Evolutionary conservation across 1,140 invertebrate genomes (phyloP), one percentile per base, ranked within the genome.

Genomic region (Tyrophagus putrescentiae): DNA sequence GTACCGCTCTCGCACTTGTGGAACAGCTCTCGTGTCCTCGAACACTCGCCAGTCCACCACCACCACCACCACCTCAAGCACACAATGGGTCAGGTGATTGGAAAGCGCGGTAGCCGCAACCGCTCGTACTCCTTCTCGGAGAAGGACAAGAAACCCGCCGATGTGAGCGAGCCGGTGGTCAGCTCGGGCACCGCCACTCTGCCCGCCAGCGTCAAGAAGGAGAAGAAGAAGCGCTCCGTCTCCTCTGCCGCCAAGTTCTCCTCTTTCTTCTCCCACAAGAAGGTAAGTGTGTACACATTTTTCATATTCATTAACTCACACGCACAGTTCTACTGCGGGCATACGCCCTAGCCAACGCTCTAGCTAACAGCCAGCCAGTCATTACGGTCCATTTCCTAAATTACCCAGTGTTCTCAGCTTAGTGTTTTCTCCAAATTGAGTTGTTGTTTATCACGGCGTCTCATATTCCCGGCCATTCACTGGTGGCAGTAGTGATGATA

Each of bases 181-280:
- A 27, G n/a, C 7, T 48, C 44, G n/a, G 48, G 23, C 23, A 1
- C 48, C 6, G 23, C 48, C 1, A 11, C 2, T 16, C 16, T 18
- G 18, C 6, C 45, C 6, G 18, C 6, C 18, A 27, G 18, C 18
- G 45, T 18, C 7, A 21, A 21, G 3, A 52, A 52, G 23, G 48
- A 9, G 31, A 16, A 11, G 1, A 52, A 52, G 23, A 42, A 42
- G 25, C 48, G 48, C 32, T 52, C 48, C n/a, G 48, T 52, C 13
- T 52, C 48, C n/a, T 52, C 48, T 52, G 48, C 48, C 1, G 48
- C 48, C 2, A 52, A 52, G 31, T 52, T 52, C 32, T 52, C 48
- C 11, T 39, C n/a, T n/a, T 39, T 39, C 11, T 39, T 39, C n/a
- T 39, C 36, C 11, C n/a, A 39, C n/a, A 13, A 39, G 36, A 39